Evolutionary conservation across 2,113 vertebrate genomes (phyloP), one percentile per base, ranked within the genome.

Genomic region (Caracal caracal): DNA sequence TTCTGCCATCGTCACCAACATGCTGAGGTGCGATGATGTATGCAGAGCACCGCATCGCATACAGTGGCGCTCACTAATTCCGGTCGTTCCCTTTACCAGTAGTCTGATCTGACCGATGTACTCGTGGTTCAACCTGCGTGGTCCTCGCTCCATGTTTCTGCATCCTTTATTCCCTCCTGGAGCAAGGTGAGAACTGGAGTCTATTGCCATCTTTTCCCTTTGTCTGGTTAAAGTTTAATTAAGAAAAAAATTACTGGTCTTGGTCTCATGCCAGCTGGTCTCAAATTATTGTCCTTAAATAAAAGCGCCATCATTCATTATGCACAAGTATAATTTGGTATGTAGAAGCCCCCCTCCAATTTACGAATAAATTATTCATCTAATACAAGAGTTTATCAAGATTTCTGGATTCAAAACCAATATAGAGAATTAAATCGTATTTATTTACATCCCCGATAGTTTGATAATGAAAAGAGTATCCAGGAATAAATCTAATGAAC

Each of bases 251-350:
- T 40, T 13, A 13, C 12, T 88, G 24, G 51, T 94, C 49, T 89
- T 83, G 33, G 68, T 47, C 65, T 96, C 70, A 33, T 56, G 63
- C 15, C 87, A 93, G 5, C 30, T 97, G 15, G 33, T 89, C 94
- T 80, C 47, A 63, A 81, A 89, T 40, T 37, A 66, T 37, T 78
- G 24, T 85, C 80, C 28, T 82, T 90, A 85, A 78, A 66, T 16
- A 47, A 87, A 37, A 63, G 2, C 20, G 9, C 63, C 63, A 0
- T 65, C n/a, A 20, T 68, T 71, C n/a, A 20, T 68, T 51, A 73
- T 79, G 71, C 26, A 37, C 47, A 53, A 78, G 51, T 85, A 47
- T 4, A 11, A 79, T 75, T 89, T 92, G 70, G 12, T 94, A 20
- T 56, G 35, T 24, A 35, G 13, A 37, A 9, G 5, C 20, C 2